These are phyloP conservation scores for Silurus aristotelis DNA, from an alignment of 2,797 vertebrate species.

Conservation along the genomic window DNA sequence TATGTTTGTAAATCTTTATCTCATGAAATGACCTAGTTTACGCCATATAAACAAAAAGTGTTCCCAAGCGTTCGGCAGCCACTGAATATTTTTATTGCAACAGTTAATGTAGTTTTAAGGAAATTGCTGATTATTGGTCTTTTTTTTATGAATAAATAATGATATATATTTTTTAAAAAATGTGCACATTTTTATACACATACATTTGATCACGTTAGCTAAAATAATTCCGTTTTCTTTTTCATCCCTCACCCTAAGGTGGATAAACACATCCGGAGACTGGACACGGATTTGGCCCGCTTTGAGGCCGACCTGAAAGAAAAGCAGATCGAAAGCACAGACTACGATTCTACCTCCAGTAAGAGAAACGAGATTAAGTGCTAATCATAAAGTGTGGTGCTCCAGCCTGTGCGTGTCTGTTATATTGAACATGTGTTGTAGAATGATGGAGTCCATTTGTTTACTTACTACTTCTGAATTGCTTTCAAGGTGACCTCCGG, in stretches of 20 bases:
- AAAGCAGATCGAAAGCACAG: conserved; percentile 89
- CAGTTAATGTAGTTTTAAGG: too few relatives aligned
- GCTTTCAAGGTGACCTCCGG: conserved; percentile 73
- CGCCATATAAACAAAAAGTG: too few relatives aligned
- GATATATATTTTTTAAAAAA: too few relatives aligned
- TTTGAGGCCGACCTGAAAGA: conserved; percentile 90
- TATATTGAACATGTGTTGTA: too few relatives aligned
- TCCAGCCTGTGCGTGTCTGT: background rate
- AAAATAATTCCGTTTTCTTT: background rate
- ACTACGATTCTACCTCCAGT: conserved; percentile 89
- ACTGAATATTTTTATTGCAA: too few relatives aligned
- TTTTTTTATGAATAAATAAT: too few relatives aligned
- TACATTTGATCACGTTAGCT: too few relatives aligned
- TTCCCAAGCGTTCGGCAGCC: too few relatives aligned
- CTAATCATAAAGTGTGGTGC: background rate
- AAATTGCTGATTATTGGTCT: too few relatives aligned
- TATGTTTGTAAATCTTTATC: too few relatives aligned
- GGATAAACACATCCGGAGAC: conserved; percentile 83
- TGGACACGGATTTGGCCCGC: conserved; percentile 85
- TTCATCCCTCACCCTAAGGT: conserved; percentile 67
- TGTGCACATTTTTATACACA: too few relatives aligned
- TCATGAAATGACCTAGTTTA: too few relatives aligned
- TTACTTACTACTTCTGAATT: background rate
- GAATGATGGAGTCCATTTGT: background rate
- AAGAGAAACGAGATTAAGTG: conserved; percentile 89